Base-by-base conservation (phyloP, 2,113 vertebrate species). In the Lophotis ruficrista region DNA sequence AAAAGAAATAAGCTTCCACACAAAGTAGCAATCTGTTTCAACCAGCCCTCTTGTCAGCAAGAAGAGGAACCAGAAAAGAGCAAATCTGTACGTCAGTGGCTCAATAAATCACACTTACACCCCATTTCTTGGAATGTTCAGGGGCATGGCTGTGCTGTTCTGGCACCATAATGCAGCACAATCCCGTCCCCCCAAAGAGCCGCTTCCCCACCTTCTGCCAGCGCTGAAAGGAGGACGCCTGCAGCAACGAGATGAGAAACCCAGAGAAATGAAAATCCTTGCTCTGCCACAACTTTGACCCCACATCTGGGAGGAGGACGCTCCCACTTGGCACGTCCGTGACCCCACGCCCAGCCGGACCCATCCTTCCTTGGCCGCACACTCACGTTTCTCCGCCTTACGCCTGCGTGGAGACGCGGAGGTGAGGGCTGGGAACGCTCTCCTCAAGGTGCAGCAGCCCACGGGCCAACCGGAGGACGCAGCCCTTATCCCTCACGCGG, bases 401-500 rank as follows among this genome's bases (percentile, higher is more conserved):
- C 3, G 3, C 17, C 31, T 7, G 9, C 1, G 12, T 4, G 33
- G 2, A 0, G 64, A 58, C 45, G 19, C 14, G 3, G 6, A 5
- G n/a, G 14, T 6, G 54, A 70, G 41, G 35, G 38, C 41, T 43
- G 38, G 71, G 48, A 78, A 61, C 0, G 1, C 41, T 70, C 45
- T 69, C 28, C 48, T 2, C 14, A 6, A 15, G 38, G 53, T 2
- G 8, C 62, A 61, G 47, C 37, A 82, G 51, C 81, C 48, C 10
- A 0, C 28, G 10, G 3, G 5, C n/a, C 78, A 45, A 27, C 8
- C 2, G 1, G 15, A 14, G 5, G 21, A 38, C 1, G 4, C 56
- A 31, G 62, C 30, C 65, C 57, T 43, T 17, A 27, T 14, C 14
- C 47, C 30, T 33, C 30, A 4, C 4, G 50, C n/a, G 50, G 28